These are phyloP conservation scores for Smutsia gigantea DNA, from an alignment of 2,797 vertebrate genomes.

Conservation along the genomic window DNA sequence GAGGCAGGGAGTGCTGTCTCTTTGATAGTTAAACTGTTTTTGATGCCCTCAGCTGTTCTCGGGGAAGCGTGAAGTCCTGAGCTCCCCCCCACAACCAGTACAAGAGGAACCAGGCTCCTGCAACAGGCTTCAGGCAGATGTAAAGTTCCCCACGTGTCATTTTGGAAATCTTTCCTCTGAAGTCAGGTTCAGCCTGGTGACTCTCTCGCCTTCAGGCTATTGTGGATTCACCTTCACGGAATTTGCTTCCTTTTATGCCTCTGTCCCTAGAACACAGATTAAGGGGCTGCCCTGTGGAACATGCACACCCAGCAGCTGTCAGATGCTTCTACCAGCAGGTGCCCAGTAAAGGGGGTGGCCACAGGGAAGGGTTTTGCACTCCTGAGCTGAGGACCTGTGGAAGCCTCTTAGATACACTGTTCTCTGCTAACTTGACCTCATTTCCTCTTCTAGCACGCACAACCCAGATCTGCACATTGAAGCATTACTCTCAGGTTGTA, in stretches of 20 bases:
- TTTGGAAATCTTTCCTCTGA: neutral
- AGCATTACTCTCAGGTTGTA: slow-evolving; percentile 70
- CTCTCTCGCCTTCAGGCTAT: neutral
- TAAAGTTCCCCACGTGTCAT: neutral
- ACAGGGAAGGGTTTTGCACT: rapidly evolving
- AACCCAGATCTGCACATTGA: slow-evolving; percentile 48
- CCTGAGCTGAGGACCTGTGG: neutral
- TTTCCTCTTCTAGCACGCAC: slow-evolving; percentile 60
- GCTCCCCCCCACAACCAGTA: neutral
- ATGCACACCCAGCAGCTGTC: neutral
- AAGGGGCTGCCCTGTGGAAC: neutral
- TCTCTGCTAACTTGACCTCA: neutral
- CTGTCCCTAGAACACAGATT: neutral
- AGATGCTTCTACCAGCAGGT: rapidly evolving
- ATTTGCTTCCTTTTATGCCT: neutral
- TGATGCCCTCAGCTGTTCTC: neutral
- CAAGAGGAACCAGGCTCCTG: neutral
- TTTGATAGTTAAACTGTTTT: neutral
- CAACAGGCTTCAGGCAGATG: neutral
- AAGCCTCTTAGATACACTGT: neutral
- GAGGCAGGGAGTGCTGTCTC: neutral
- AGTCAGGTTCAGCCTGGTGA: neutral
- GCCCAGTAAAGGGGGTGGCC: neutral
- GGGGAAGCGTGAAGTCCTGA: neutral
- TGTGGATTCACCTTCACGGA: neutral